These are phyloP conservation scores for Hirtodrosophila confusa DNA, from an alignment of 2,888 invertebrate species.

Conservation along the genomic window DNA sequence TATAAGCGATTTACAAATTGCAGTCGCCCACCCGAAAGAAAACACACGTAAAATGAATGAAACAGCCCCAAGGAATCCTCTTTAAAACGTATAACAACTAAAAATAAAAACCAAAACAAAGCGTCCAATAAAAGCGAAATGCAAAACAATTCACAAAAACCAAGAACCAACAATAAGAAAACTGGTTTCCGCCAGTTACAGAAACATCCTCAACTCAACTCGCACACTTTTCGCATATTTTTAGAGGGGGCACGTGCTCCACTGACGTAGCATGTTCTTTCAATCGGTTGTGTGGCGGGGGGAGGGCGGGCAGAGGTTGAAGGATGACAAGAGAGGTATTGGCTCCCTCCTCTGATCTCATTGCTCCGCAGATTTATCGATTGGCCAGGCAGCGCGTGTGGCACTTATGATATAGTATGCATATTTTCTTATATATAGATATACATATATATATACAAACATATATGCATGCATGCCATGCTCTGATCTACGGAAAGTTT, in stretches of 20 bases:
- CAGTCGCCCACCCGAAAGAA: conserved; percentile 21
- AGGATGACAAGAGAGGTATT: no score
- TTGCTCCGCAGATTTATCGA: conserved; percentile 48
- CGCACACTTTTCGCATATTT: conserved; percentile 68
- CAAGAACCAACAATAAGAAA: conserved; percentile 17
- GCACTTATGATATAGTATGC: conserved; percentile 32
- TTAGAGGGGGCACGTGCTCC: conserved; percentile 60
- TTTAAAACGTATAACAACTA: conserved; percentile 46
- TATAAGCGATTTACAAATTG: conserved; percentile 31
- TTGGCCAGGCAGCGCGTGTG: conserved; percentile 56
- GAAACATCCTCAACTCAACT: conserved; percentile 36
- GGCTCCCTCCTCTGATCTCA: not conserved
- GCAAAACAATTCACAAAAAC: conserved; percentile 17
- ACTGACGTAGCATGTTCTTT: conserved; percentile 28
- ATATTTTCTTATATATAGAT: not conserved
- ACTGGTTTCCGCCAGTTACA: conserved; percentile 75
- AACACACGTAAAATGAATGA: no score
- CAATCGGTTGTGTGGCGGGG: no score
- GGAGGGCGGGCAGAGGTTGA: no score
- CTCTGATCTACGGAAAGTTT: conserved; percentile 39
- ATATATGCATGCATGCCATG: conserved; percentile 12
- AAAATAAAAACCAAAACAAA: conserved; percentile 58
- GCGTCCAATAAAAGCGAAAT: conserved; percentile 16
- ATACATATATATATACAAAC: conserved; percentile 7
- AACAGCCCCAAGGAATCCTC: conserved; percentile 23